phyloP scores from a whole-genome alignment of 2,113 vertebrate genomes.

The Mobula birostris region DNA sequence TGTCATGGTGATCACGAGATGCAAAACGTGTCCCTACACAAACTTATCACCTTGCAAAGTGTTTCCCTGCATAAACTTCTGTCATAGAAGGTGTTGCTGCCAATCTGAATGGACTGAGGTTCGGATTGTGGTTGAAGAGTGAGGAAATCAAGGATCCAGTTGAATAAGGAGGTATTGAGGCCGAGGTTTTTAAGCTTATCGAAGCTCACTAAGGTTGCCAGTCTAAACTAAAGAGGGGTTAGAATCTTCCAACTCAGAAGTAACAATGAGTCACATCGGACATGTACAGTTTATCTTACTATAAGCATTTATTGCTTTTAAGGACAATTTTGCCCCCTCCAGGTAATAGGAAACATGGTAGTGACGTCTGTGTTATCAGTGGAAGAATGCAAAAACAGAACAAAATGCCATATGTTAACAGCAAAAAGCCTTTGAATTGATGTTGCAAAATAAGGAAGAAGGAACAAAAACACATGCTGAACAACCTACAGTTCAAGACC shows the following conservation, averaged over 20 bases:
- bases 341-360: background rate
- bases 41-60: no score
- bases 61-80: no score
- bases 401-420: background rate
- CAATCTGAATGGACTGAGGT: no score
- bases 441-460: background rate
- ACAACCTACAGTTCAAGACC: background rate
- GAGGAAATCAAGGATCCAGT: no score
- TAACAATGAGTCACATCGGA: background rate
- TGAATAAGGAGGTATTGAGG: no score
- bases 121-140: no score
- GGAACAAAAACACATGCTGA: background rate
- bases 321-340: background rate
- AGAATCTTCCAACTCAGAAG: background rate
- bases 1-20: no score
- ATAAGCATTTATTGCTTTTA: background rate
- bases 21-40: no score
- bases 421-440: background rate
- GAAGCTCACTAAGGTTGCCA: background rate
- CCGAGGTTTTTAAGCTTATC: no score
- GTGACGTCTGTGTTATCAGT: background rate
- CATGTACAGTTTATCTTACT: background rate
- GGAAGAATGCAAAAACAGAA: background rate
- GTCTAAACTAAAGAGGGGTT: background rate
- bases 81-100: no score